Evolutionary conservation across 37 sponge, comb jelly and placozoan genomes (phyloP).

Genomic region (Beroe ovata): DNA sequence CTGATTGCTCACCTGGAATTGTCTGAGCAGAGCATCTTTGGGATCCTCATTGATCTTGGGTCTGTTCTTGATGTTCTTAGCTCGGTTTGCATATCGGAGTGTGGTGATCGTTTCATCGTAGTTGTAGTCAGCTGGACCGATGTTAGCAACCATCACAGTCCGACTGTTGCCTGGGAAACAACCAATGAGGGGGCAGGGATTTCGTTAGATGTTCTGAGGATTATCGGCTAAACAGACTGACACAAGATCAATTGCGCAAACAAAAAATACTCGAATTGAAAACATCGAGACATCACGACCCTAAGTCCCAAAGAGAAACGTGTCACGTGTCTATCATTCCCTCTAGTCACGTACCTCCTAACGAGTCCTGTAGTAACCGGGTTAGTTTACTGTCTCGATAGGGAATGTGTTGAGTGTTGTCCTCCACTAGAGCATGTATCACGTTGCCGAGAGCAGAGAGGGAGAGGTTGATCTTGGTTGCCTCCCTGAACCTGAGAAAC

Average conservation of each 20-base stretch:
- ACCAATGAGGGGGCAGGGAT: neutral
- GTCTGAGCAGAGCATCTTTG: constrained; percentile 92
- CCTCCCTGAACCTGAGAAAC: constrained; percentile 79
- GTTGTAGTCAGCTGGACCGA: constrained; percentile 97
- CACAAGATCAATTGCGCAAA: too few species aligned
- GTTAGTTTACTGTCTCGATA: constrained; percentile 97
- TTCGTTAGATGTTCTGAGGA: too few species aligned
- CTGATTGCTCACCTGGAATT: too few species aligned
- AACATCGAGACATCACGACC: too few species aligned
- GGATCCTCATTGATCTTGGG: constrained; percentile 98
- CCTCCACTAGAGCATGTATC: constrained; percentile 94
- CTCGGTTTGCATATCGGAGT: constrained; percentile 94
- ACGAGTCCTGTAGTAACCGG: constrained; percentile 81
- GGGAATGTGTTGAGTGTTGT: constrained; percentile 82
- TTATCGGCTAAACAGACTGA: too few species aligned
- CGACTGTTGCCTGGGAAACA: constrained; percentile 95
- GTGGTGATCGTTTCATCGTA: constrained; percentile 95
- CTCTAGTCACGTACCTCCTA: too few species aligned
- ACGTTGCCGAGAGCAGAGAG: constrained; percentile 98
- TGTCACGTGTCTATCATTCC: too few species aligned
- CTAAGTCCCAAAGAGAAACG: too few species aligned
- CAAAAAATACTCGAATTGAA: too few species aligned
- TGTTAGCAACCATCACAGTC: constrained; percentile 96
- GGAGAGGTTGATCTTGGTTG: constrained; percentile 95
- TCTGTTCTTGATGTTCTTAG: constrained; percentile 98